Evolutionary conservation across 1,140 invertebrate genomes (phyloP).

Genomic region (Macrosteles quadrilineatus): DNA sequence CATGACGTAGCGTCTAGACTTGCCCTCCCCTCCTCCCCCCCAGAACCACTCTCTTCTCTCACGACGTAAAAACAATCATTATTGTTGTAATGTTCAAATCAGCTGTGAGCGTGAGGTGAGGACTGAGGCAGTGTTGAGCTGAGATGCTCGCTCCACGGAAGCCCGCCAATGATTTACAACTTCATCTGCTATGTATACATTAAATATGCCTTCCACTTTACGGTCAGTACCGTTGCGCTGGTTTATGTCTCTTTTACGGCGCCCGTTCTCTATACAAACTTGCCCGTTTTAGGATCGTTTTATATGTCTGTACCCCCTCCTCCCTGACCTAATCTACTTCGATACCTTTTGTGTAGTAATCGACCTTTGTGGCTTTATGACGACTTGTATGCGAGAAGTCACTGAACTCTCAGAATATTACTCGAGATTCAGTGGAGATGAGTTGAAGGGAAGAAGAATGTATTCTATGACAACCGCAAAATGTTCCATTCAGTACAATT

Average conservation of each 20-base stretch:
- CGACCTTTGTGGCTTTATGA: too few species aligned
- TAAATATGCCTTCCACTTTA: conserved; percentile 11
- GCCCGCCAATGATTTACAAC: conserved; percentile 4
- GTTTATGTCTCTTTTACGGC: conserved; percentile 2
- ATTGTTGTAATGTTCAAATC: conserved; percentile 8
- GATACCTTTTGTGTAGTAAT: too few species aligned
- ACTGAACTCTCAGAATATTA: too few species aligned
- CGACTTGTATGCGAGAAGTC: too few species aligned
- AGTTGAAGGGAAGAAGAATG: too few species aligned
- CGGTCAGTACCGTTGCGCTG: background rate
- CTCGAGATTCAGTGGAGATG: too few species aligned
- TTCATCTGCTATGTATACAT: conserved; percentile 2
- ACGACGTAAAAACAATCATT: conserved; percentile 4
- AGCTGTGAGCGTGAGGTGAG: background rate
- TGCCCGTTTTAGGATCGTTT: conserved; percentile 1
- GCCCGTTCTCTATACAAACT: conserved; percentile 4
- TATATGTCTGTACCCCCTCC: background rate
- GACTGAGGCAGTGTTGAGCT: too few species aligned
- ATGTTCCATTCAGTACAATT: too few species aligned
- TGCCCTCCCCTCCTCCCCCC: conserved; percentile 14
- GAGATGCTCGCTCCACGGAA: background rate
- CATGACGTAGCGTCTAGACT: conserved; percentile 14
- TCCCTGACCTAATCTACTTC: conserved; percentile 8
- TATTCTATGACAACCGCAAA: too few species aligned
- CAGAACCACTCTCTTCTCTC: background rate